phyloP scores from a whole-genome alignment of 2,113 vertebrate species.

The Eulemur rufifrons region DNA sequence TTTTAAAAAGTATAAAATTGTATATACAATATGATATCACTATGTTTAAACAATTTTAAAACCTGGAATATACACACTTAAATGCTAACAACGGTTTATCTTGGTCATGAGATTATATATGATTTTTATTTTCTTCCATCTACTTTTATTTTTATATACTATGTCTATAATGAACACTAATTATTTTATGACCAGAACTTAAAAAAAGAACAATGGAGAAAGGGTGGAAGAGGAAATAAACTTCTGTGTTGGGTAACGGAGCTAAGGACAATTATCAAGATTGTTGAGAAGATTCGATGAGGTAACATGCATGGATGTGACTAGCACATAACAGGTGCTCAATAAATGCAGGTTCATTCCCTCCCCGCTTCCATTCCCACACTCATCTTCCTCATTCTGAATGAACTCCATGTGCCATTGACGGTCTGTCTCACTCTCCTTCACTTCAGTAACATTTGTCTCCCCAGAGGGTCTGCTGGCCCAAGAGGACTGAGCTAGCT shows the following conservation, averaged over 20 bases:
- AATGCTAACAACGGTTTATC: neutral
- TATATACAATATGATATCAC: neutral
- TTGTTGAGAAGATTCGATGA: neutral
- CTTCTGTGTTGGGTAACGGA: neutral
- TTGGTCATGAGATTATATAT: neutral
- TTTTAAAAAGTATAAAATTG: neutral
- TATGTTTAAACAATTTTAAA: neutral
- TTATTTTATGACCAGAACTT: neutral
- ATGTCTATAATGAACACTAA: neutral
- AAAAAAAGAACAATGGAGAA: constrained; percentile 1
- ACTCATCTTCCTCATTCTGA: neutral
- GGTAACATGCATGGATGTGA: neutral
- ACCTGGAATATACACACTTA: neutral
- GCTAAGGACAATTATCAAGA: neutral
- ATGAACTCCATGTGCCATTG: neutral
- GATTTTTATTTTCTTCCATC: constrained; percentile 11
- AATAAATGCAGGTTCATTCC: neutral
- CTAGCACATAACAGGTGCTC: neutral
- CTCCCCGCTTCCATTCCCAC: neutral
- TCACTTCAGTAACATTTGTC: neutral
- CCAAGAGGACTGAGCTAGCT: neutral
- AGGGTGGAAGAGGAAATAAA: constrained; percentile 4
- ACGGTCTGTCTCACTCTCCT: neutral
- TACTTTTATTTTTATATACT: constrained; percentile 17
- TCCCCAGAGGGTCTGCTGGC: neutral